Base-by-base conservation (phyloP, 1,140 invertebrate species). In the Tetraneura akinire region DNA sequence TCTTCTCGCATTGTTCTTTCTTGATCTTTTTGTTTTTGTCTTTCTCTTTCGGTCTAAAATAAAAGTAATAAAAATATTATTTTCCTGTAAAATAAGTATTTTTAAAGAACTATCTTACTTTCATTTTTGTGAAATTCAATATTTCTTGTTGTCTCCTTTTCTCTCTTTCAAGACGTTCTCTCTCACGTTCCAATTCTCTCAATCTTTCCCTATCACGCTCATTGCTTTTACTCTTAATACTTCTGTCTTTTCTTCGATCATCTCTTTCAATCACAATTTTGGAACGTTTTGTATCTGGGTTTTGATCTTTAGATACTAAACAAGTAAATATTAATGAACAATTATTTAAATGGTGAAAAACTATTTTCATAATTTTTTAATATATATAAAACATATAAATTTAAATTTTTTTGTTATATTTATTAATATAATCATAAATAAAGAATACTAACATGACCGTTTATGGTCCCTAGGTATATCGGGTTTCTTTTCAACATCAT, bases 11-110 rank as follows among this genome's bases (percentile, higher is more conserved):
- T 84, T 76, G 90, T 88, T 57, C 93, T 89, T 83, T 94, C 93
- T 49, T 90, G 87, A 84, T 96, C 93, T 26, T 93, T 89, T 6
- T 92, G 84, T 42, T 93, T 88, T 81, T 94, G 92, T 68, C 91
- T 88, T 82, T 95, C 93, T 53, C 93, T 88, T 85, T 94, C 93
- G 83, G 93, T 90, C 86, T 91, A 23, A 55, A 21, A 55, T 14
- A 80, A 26, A 57, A 42, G 13, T 3, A 26, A 70, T 32, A 2
- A 57, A 16, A 26, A 53, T 18, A 26, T 18, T 49, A 29, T 70
- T 70, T 68, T 16, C 8, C 8, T 42, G 9, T 13, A n/a, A 11
- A 16, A 21, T 21, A 13, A 14, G 37, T 62, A 37, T 62, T 14
- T 1, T 55, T 80, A 21, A n/a, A n/a, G 5, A 45, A 26, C 1